Evolutionary conservation across 2,888 invertebrate species (phyloP), one percentile per base, ranked within the genome.

Genomic region (Dexiosoma caninum): DNA sequence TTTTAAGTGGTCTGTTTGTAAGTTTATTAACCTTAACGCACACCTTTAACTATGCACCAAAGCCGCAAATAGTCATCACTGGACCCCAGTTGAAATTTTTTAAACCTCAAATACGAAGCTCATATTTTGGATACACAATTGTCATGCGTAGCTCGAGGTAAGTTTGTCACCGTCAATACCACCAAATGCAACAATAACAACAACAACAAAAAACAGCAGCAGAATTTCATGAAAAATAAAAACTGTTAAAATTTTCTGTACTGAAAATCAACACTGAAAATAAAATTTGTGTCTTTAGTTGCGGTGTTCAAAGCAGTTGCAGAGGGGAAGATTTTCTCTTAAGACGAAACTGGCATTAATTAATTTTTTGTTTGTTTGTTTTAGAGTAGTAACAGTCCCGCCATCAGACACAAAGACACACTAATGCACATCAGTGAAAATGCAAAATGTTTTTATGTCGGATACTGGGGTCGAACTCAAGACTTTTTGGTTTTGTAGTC

Each of bases 121-220:
- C 81, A 69, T 81, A 81, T 81, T 81, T 81, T 81, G 81, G 81
- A 77, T 81, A 81, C 16, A 72, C 81, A 49, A 64, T 81, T 72
- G 81, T 81, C 55, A 77, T 81, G 77, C 81, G 81, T 72, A 77
- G 62, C 62, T 69, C 81, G 30, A 81, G 81, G 81, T 81, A 81
- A 81, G 81, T 66, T 67, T 77, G 57, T 72, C 49, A 60, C 64
- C 42, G 44, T 51, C 23, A 71, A 16, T 27, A 42, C 23, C 16
- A 44, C 7, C 53, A 9, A 71, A 51, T 30, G 0, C 6, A 27
- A 3, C 6, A n/a, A n/a, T n/a, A n/a, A n/a, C n/a, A n/a, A n/a
- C n/a, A 60, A 23, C 4, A 44, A 12, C 42, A 62, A 60, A 32
- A 32, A 16, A n/a, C n/a, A n/a, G n/a, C 19, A 60, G 19, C 12